phyloP scores from a whole-genome alignment of 1,140 invertebrate species.

The Drosophila bifasciata region DNA sequence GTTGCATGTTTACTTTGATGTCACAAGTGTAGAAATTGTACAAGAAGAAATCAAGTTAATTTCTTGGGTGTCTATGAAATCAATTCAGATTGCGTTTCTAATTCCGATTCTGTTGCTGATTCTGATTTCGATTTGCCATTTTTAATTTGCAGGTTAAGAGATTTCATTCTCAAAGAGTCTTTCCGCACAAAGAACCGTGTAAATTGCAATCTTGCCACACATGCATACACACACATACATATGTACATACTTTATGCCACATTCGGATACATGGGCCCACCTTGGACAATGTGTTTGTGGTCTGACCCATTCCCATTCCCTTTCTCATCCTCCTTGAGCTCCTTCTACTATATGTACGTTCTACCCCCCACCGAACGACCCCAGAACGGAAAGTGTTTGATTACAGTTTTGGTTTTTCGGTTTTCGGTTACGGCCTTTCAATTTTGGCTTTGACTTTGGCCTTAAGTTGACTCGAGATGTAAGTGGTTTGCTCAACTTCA shows the following conservation, averaged over 20 bases:
- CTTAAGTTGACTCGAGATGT: conserved; percentile 49
- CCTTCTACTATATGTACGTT: background rate
- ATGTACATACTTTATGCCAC: too few relatives aligned
- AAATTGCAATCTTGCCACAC: background rate
- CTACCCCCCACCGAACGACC: background rate
- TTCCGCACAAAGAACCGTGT: background rate
- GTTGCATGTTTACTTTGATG: too few relatives aligned
- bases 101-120: too few relatives aligned
- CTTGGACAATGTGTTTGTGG: conserved; percentile 29
- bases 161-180: background rate
- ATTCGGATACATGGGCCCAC: conserved; percentile 12
- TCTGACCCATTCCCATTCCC: background rate
- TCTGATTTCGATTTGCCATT: too few relatives aligned
- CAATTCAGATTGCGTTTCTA: too few relatives aligned
- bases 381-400: conserved; percentile 21
- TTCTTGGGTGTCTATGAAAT: too few relatives aligned
- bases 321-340: background rate
- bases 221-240: conserved; percentile 1
- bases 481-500: conserved; percentile 52
- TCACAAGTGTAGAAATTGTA: too few relatives aligned
- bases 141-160: background rate
- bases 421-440: conserved; percentile 51
- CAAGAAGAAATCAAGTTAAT: too few relatives aligned
- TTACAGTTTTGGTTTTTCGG: conserved; percentile 54
- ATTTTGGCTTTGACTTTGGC: conserved; percentile 36